A percentile compares a stretch with the other conserved stretches of the same genome.
These are phyloP conservation scores for Alectoris magna DNA, from an alignment of 2,797 vertebrate species.

Conservation along the genomic window DNA sequence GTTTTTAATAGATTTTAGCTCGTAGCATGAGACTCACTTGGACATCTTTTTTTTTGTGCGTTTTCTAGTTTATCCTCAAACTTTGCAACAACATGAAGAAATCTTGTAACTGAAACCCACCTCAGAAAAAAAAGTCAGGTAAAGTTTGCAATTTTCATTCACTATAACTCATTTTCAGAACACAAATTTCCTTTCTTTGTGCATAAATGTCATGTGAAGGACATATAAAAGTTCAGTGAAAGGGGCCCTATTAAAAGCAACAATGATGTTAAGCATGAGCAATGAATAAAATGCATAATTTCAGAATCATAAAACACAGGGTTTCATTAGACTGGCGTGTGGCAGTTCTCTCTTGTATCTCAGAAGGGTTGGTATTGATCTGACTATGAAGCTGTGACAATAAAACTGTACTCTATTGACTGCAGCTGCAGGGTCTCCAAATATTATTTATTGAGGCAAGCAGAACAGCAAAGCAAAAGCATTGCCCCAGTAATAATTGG, in stretches of 20 bases:
- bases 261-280: slow-evolving; percentile 56
- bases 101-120: slow-evolving; percentile 28
- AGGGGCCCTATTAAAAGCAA: slow-evolving; percentile 36
- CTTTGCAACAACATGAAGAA: background rate
- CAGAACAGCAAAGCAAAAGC: slow-evolving; percentile 83
- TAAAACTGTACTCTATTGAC: slow-evolving; percentile 93
- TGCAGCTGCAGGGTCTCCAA: slow-evolving; percentile 88
- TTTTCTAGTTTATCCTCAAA: slow-evolving; percentile 33
- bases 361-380: slow-evolving; percentile 89
- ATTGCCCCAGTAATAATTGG: slow-evolving; percentile 92
- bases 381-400: slow-evolving; percentile 85
- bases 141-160: slow-evolving; percentile 60
- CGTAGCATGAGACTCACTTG: background rate
- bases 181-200: slow-evolving; percentile 41
- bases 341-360: slow-evolving; percentile 58
- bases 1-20: background rate
- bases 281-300: slow-evolving; percentile 63
- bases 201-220: slow-evolving; percentile 31
- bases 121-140: slow-evolving; percentile 22
- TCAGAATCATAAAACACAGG: slow-evolving; percentile 71
- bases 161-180: slow-evolving; percentile 51
- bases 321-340: slow-evolving; percentile 50
- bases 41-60: background rate
- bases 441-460: slow-evolving; percentile 94
- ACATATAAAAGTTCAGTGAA: slow-evolving; percentile 44